Percentiles rank a stretch among this genome's conserved stretches.
These are phyloP conservation scores for Hapalemur alaotrensis DNA, from an alignment of 2,797 vertebrate species.

Conservation along the genomic window DNA sequence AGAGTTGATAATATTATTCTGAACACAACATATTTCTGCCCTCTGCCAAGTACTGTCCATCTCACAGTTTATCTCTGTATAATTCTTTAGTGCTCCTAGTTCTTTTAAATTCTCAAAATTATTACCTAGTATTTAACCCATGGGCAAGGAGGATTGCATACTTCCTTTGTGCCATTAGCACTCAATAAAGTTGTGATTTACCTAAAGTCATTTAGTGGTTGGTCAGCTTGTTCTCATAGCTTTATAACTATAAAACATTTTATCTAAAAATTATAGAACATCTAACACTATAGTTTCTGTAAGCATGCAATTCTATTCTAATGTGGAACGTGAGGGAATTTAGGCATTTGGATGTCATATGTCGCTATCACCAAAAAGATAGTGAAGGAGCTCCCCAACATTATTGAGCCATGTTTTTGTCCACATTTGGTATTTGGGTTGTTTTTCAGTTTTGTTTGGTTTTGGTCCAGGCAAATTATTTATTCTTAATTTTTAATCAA, in stretches of 20 bases:
- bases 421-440: not conserved
- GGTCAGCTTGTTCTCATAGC: slow-evolving; percentile 35
- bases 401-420: not conserved
- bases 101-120: slow-evolving; percentile 50
- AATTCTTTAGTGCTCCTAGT: not conserved
- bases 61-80: not conserved
- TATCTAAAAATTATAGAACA: not conserved
- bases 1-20: slow-evolving; percentile 50
- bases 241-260: slow-evolving; percentile 35
- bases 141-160: not conserved
- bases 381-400: not conserved
- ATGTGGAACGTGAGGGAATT: not conserved
- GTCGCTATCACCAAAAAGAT: not conserved
- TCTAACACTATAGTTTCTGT: not conserved
- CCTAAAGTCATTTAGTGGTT: not conserved
- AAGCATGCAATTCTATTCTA: not conserved
- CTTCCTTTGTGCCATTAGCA: slow-evolving; percentile 21
- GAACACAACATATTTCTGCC: not conserved
- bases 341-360: not conserved
- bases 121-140: slow-evolving; percentile 21
- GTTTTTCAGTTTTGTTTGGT: not conserved
- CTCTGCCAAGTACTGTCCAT: not conserved
- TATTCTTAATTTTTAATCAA: slow-evolving; percentile 31
- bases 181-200: slow-evolving; percentile 30
- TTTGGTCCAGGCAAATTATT: slow-evolving; percentile 15